These are phyloP conservation scores for Tribolium castaneum DNA, from an alignment of 1,140 invertebrate genomes.

Conservation along the genomic window DNA sequence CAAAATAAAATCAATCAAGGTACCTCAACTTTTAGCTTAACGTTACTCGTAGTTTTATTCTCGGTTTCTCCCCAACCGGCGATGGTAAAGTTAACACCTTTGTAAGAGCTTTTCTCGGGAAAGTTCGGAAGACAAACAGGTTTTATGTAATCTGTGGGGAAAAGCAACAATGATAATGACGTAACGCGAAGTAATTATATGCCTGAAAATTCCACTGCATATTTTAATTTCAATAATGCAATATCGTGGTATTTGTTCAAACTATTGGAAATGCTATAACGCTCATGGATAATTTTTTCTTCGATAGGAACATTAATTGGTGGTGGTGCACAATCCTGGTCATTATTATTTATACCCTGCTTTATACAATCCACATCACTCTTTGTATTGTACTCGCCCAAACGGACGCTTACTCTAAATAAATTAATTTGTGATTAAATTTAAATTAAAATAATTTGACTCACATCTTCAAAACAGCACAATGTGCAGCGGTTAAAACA, in stretches of 20 bases:
- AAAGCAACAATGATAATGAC: background rate
- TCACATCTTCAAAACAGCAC: constrained; percentile 58
- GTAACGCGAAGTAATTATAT: background rate
- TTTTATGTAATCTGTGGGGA: constrained; percentile 20
- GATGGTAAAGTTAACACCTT: constrained; percentile 65
- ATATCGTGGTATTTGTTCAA: constrained; percentile 72
- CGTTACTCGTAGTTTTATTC: constrained; percentile 52
- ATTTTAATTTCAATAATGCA: constrained; percentile 70
- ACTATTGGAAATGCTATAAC: constrained; percentile 64
- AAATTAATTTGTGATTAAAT: background rate
- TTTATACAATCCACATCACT: constrained; percentile 70
- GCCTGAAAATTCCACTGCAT: constrained; percentile 53
- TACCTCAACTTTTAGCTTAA: constrained; percentile 61
- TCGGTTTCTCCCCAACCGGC: constrained; percentile 68
- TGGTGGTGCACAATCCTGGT: constrained; percentile 65
- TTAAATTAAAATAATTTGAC: background rate
- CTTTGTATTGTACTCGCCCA: constrained; percentile 70
- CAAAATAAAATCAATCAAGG: constrained; percentile 61
- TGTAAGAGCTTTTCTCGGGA: constrained; percentile 55
- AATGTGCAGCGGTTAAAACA: constrained; percentile 86
- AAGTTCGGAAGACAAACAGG: constrained; percentile 68
- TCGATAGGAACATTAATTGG: constrained; percentile 67
- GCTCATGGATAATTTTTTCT: constrained; percentile 66
- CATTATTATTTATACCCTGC: constrained; percentile 48
- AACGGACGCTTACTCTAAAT: constrained; percentile 66